Evolutionary conservation across 2,888 invertebrate genomes (phyloP), one percentile per base, ranked within the genome.

Genomic region (Cacoxenus indagator): DNA sequence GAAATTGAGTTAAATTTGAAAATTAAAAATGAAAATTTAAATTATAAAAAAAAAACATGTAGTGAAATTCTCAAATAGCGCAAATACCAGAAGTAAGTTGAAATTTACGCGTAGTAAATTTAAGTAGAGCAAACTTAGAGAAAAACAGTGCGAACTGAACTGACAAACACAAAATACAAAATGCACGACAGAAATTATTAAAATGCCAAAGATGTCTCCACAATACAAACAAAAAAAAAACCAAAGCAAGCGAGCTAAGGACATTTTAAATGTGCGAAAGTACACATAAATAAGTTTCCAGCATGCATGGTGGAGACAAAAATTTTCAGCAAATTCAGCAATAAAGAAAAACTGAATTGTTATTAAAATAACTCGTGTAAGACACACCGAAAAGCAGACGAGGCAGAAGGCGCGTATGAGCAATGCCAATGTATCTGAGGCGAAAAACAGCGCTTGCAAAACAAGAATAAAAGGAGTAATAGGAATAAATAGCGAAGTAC

Each of bases 31-130:
- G 14, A 27, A 55, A 55, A 55, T 24, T 54, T 1, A 6, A 31
- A 24, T 0, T 4, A 19, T n/a, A 59, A 59, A n/a, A 26, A 24
- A 55, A 55, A 19, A 0, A 55, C 6, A 24, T 55, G 22, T 59
- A 59, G 31, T 59, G 27, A 59, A 31, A 59, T n/a, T n/a, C 24
- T 31, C 26, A 59, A 59, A 59, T 29, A 59, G 5, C n/a, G 14
- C 8, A 31, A 59, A 27, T 59, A 24, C 29, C 29, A 59, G 14
- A 37, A 4, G 59, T 11, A 59, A 31, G 14, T 59, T 59, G 59
- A 29, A 27, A 27, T 59, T 59, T 59, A 2, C 26, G 59, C 59
- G 31, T 29, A 59, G 17, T 59, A 59, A 59, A 59, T 59, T 59
- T 5, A 6, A 14, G 17, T 17, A n/a, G 9, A 59, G 17, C 31